Percentiles rank a stretch among this genome's conserved stretches.
These are phyloP conservation scores for Brachionus koreanus DNA, from an alignment of 1,140 invertebrate species.

Conservation along the genomic window DNA sequence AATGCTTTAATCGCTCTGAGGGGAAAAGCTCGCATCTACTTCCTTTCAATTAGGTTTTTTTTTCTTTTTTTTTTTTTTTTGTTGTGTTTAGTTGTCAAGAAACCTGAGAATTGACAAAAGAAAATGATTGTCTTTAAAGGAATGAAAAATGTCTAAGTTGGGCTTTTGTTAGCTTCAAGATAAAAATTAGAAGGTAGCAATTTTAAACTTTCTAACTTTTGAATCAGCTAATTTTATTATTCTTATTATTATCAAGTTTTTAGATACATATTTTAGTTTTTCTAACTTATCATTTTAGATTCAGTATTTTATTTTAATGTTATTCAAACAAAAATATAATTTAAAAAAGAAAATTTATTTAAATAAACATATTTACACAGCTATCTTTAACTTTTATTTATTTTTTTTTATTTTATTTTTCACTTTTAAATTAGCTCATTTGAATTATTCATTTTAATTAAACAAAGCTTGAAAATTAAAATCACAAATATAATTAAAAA, in stretches of 20 bases:
- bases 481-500: too few relatives aligned
- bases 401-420: too few relatives aligned
- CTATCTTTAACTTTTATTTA: too few relatives aligned
- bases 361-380: neutral
- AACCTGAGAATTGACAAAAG: constrained; percentile 5
- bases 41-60: neutral
- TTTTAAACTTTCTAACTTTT: neutral
- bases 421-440: too few relatives aligned
- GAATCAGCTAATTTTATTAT: too few relatives aligned
- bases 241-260: neutral
- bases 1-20: neutral
- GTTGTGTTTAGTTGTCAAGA: constrained; percentile 15
- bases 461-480: too few relatives aligned
- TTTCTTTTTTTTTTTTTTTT: neutral
- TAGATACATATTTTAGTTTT: neutral
- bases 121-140: neutral
- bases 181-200: neutral
- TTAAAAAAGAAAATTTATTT: neutral
- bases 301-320: neutral
- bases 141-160: neutral
- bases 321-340: neutral
- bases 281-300: too few relatives aligned
- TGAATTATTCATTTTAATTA: too few relatives aligned
- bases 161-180: neutral
- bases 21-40: neutral